Conservation (phyloP, 2,888 invertebrate genomes). For the Phrixothrix hirtus region DNA sequence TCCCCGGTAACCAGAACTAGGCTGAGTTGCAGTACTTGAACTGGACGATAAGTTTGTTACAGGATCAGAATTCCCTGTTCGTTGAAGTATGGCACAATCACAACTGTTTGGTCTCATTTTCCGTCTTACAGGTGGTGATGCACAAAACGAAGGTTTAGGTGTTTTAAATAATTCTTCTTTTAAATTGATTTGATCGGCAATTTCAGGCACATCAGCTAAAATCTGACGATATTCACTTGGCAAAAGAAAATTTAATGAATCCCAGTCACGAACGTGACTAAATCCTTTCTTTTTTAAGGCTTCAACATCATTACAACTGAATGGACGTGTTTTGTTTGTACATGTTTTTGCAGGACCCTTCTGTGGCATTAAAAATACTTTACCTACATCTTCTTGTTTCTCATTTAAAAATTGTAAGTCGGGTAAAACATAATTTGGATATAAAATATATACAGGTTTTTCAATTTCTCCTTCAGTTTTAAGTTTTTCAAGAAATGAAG, state of each 20-base stretch:
- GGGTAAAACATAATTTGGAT: conserved; percentile 88
- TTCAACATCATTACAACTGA: conserved; percentile 83
- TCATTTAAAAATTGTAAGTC: conserved; percentile 79
- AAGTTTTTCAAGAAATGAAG: conserved; percentile 71
- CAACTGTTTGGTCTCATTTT: conserved; percentile 61
- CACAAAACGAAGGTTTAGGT: conserved; percentile 61
- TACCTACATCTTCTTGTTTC: conserved; percentile 56
- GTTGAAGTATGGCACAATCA: conserved; percentile 60
- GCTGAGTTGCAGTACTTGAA: conserved; percentile 76
- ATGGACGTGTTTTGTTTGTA: conserved; percentile 62
- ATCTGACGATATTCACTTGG: conserved; percentile 83
- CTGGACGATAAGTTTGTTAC: conserved; percentile 65
- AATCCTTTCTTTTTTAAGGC: conserved; percentile 78
- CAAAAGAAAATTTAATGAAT: conserved; percentile 84
- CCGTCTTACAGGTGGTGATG: conserved; percentile 57
- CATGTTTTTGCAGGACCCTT: conserved; percentile 54
- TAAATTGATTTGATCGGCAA: conserved; percentile 66
- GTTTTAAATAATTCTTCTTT: conserved; percentile 50
- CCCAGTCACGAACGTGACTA: conserved; percentile 90
- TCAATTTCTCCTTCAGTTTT: conserved; percentile 58
- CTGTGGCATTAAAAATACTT: conserved; percentile 76
- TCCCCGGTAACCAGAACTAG: conserved; percentile 84
- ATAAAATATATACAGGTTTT: conserved; percentile 85
- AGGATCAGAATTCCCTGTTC: conserved; percentile 53
- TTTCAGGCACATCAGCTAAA: conserved; percentile 78